Conservation (phyloP, 2,113 vertebrate genomes). For the Pampusana beccarii region DNA sequence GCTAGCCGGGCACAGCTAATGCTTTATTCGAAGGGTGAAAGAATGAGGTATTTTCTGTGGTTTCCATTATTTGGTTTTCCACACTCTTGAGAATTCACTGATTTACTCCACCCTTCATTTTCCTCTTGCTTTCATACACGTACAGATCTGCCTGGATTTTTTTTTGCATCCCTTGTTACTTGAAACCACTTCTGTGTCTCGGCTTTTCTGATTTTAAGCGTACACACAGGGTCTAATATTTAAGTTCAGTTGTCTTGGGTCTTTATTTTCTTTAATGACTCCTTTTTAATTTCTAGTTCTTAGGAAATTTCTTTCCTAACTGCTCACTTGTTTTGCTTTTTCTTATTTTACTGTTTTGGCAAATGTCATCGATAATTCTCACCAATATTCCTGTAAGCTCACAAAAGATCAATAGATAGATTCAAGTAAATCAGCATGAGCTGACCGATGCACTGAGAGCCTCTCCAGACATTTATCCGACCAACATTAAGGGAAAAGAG, state of each 20-base stretch:
- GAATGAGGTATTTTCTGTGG: background rate
- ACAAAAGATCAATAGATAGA: background rate
- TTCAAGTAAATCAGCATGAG: background rate
- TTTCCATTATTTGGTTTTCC: background rate
- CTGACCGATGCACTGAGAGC: too few species aligned
- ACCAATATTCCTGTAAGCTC: background rate
- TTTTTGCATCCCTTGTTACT: background rate
- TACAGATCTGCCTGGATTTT: background rate
- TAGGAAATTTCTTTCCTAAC: background rate
- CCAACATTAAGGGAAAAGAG: background rate
- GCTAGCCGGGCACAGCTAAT: background rate
- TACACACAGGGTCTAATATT: rapidly evolving
- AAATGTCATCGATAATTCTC: background rate
- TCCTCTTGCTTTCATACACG: background rate
- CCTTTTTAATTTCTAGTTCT: background rate
- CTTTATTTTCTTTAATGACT: background rate
- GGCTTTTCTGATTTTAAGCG: background rate
- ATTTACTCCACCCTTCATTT: background rate
- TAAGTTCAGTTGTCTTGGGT: background rate
- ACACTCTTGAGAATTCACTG: background rate
- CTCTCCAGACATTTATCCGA: background rate
- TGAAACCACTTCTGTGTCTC: background rate
- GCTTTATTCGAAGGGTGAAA: background rate
- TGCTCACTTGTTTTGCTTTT: background rate
- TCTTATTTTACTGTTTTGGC: background rate